Conservation (phyloP, 2,888 invertebrate genomes). For the Euphydryas editha region DNA sequence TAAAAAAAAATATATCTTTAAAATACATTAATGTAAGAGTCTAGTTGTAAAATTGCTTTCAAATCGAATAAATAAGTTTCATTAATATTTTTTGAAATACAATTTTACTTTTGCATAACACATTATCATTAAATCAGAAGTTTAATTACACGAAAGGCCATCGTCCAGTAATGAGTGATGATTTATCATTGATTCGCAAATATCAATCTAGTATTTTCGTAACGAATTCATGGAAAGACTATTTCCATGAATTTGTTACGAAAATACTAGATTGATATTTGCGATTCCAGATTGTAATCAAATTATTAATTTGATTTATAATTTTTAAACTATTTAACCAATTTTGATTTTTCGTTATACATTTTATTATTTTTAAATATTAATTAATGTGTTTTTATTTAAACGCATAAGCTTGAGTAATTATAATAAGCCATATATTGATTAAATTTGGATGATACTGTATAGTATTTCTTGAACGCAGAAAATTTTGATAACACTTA, state of each 20-base stretch:
- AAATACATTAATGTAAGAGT: background rate
- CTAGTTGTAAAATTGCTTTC: background rate
- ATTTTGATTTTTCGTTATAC: background rate
- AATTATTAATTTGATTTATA: conserved; percentile 6
- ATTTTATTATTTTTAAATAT: background rate
- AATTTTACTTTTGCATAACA: conserved; percentile 3
- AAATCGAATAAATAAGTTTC: background rate
- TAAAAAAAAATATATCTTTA: too few species aligned
- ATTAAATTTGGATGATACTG: too few species aligned
- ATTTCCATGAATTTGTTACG: too few species aligned
- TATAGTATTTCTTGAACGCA: too few species aligned
- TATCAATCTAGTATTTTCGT: conserved; percentile 4
- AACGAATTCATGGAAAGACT: conserved; percentile 7
- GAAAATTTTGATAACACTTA: too few species aligned
- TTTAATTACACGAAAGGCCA: conserved; percentile 14
- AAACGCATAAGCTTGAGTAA: too few species aligned
- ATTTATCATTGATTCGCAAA: conserved; percentile 15
- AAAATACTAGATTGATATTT: too few species aligned
- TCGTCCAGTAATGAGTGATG: conserved; percentile 11
- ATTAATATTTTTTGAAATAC: background rate
- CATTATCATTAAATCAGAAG: conserved; percentile 10
- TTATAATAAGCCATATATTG: too few species aligned
- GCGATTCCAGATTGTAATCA: background rate
- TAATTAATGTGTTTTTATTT: too few species aligned
- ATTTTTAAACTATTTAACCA: background rate